These are phyloP conservation scores for Xenopus petersii DNA, from an alignment of 2,797 vertebrate species.

Conservation along the genomic window DNA sequence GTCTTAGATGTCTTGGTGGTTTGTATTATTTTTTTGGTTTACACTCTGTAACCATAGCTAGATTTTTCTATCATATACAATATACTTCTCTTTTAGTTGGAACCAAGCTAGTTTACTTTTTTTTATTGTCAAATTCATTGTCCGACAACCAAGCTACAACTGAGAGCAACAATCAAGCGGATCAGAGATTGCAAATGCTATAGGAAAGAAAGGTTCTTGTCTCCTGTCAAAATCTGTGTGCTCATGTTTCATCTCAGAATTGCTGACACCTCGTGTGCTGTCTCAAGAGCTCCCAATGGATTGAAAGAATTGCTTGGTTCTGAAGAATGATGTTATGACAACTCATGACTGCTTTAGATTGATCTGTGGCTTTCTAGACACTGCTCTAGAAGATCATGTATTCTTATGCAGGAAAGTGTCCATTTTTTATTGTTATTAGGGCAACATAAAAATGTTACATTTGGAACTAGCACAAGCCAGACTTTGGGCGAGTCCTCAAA, in stretches of 20 bases:
- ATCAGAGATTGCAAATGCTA: neutral
- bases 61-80: too few relatives aligned
- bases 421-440: neutral
- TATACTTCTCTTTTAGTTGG: too few relatives aligned
- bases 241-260: neutral
- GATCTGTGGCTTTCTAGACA: neutral
- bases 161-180: neutral
- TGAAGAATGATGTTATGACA: conserved; percentile 8
- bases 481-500: neutral
- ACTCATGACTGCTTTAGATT: conserved; percentile 1
- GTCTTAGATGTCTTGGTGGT: too few relatives aligned
- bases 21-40: too few relatives aligned
- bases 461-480: neutral
- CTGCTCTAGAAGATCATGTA: neutral
- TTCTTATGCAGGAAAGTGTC: neutral
- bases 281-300: conserved; percentile 1
- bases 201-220: neutral
- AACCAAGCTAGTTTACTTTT: neutral
- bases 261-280: neutral
- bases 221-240: conserved; percentile 1
- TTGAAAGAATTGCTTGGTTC: neutral
- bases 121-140: neutral
- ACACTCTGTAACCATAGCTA: too few relatives aligned
- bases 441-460: neutral
- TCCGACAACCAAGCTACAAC: neutral